A percentile compares a stretch with the other conserved stretches of the same genome.
Conservation (phyloP, 23 tunicate species). For the Botrylloides violaceus region DNA sequence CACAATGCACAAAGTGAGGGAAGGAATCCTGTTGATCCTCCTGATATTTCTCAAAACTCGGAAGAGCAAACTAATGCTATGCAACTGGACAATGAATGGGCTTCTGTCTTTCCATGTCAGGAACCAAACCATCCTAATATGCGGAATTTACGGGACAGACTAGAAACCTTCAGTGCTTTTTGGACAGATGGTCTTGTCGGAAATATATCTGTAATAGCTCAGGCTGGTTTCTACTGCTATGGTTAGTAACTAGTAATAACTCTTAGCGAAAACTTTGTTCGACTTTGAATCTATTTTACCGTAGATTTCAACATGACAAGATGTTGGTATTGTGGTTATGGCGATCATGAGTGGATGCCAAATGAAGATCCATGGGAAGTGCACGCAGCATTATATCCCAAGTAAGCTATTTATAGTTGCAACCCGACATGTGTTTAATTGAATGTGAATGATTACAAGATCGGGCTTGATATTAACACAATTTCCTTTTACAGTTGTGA, state of each 20-base stretch:
- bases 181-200: slow-evolving; percentile 6
- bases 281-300: neutral
- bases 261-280: neutral
- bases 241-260: slow-evolving; percentile 3
- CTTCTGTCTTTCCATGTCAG: neutral
- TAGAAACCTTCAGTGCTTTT: neutral
- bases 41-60: neutral
- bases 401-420: too few relatives aligned
- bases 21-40: too few relatives aligned
- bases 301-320: neutral
- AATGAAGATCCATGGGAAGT: slow-evolving; percentile 20
- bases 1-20: too few relatives aligned
- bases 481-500: slow-evolving; percentile 15
- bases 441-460: neutral
- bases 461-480: neutral
- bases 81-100: neutral
- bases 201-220: neutral
- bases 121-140: neutral
- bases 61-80: neutral
- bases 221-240: slow-evolving; percentile 14
- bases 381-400: slow-evolving; percentile 14
- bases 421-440: too few relatives aligned
- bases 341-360: neutral
- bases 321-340: slow-evolving; percentile 23
- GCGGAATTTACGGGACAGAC: slow-evolving; percentile 3